These are phyloP conservation scores for Platysternon megacephalum DNA, from an alignment of 2,113 vertebrate genomes.

Conservation along the genomic window DNA sequence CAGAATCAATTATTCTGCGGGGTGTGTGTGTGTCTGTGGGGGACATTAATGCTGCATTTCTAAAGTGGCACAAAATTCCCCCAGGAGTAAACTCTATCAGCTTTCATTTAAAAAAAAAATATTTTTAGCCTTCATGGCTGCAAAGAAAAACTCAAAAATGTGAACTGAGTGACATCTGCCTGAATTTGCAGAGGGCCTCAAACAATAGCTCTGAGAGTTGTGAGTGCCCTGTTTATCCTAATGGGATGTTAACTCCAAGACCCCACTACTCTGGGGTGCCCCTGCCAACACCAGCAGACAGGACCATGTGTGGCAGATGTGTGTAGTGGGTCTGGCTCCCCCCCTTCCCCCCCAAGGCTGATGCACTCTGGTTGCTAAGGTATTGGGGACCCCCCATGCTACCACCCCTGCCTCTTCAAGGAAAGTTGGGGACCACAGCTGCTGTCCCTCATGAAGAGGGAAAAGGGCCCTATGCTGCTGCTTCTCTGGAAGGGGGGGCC, in stretches of 20 bases:
- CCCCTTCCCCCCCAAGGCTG: not conserved
- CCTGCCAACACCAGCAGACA: not conserved
- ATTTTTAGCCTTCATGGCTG: not conserved
- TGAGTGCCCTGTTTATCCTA: slow-evolving; percentile 12
- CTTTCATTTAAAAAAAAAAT: too few species aligned
- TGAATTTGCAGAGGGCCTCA: not conserved
- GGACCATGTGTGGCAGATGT: not conserved
- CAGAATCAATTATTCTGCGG: too few species aligned
- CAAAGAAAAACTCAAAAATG: not conserved
- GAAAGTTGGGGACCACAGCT: not conserved
- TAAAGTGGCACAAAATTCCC: too few species aligned
- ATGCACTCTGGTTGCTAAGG: not conserved
- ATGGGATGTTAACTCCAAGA: slow-evolving; percentile 11
- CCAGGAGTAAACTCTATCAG: not conserved
- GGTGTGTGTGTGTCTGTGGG: too few species aligned
- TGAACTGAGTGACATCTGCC: not conserved
- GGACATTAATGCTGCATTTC: too few species aligned
- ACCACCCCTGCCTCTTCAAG: not conserved
- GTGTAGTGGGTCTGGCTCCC: not conserved
- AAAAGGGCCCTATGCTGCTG: not conserved
- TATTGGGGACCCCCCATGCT: not conserved
- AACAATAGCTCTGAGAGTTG: not conserved
- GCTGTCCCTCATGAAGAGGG: not conserved
- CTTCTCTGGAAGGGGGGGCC: not conserved
- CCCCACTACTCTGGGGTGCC: not conserved